Evolutionary conservation across 64 coral and sea anemone genomes (phyloP), one percentile per base, ranked within the genome.

Genomic region (Platygyra sinensis): DNA sequence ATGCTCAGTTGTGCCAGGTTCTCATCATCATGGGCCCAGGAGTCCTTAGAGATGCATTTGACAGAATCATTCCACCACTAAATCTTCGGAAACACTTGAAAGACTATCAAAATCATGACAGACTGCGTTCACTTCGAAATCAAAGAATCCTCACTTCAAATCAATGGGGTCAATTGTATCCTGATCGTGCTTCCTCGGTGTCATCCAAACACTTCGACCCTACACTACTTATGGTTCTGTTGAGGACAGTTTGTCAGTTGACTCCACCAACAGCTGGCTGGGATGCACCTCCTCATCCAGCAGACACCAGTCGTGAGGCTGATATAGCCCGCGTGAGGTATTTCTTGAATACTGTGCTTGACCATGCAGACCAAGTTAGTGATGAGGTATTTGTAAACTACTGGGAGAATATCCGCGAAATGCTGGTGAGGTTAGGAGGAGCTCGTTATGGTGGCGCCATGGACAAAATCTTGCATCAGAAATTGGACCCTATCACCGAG

Each of bases 131-230:
- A 65, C 77, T 87, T 74, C n/a, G 42, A 39, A 59, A 52, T 0
- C 69, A 55, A 30, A 67, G 29, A 92, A 79, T 92, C 20, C 15
- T 92, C 10, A 87, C 55, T 87, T 77, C 82, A 10, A 59, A 65
- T 17, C 90, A 87, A 18, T 92, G 90, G 90, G 80, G 83, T 71
- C 78, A 80, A 46, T 24, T 87, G 63, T 92, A 92, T 67, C 90
- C 90, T n/a, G 62, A 73, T 1, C 76, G 28, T 31, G 18, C 90
- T 9, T 29, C 82, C 16, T 24, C 72, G 78, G 83, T 92, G 14
- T 86, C 90, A 33, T 92, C 90, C 14, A 42, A 60, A 75, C 59
- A 78, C 39, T 92, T 92, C 86, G 90, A 92, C 24, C 55, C 57
- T 18, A 32, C 90, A 46, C 75, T 87, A 18, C 28, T 92, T 25